Evolutionary conservation across 2,113 vertebrate species (phyloP).

Genomic region (Centropus unirufus): DNA sequence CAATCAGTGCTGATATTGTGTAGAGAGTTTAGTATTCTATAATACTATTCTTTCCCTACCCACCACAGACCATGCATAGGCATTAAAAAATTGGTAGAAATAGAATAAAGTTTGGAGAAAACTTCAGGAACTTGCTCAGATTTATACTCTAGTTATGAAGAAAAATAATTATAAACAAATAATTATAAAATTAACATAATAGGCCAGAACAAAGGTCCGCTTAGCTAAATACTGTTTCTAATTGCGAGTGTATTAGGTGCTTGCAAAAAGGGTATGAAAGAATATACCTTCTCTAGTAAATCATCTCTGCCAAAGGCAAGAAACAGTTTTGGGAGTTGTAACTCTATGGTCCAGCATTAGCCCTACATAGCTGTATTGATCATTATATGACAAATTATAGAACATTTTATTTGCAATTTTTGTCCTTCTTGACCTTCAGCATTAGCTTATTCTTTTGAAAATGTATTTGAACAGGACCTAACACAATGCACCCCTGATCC

Average conservation of each 20-base stretch:
- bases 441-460: not conserved
- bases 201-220: not conserved
- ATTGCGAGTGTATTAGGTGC: not conserved
- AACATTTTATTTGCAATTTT: not conserved
- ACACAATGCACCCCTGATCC: not conserved
- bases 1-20: not conserved
- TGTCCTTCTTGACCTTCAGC: not conserved
- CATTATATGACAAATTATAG: not conserved
- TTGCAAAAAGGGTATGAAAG: not conserved
- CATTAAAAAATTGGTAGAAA: not conserved
- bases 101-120: not conserved
- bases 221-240: not conserved
- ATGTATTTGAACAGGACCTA: not conserved
- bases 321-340: not conserved
- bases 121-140: not conserved
- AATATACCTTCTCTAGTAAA: not conserved
- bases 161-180: not conserved
- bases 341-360: not conserved
- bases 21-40: not conserved
- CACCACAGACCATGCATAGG: not conserved
- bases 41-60: not conserved
- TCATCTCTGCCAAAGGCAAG: not conserved
- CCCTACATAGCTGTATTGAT: not conserved
- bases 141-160: not conserved
- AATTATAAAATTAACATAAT: not conserved